Conservation (phyloP, 2,797 vertebrate genomes). For the Luscinia luscinia region DNA sequence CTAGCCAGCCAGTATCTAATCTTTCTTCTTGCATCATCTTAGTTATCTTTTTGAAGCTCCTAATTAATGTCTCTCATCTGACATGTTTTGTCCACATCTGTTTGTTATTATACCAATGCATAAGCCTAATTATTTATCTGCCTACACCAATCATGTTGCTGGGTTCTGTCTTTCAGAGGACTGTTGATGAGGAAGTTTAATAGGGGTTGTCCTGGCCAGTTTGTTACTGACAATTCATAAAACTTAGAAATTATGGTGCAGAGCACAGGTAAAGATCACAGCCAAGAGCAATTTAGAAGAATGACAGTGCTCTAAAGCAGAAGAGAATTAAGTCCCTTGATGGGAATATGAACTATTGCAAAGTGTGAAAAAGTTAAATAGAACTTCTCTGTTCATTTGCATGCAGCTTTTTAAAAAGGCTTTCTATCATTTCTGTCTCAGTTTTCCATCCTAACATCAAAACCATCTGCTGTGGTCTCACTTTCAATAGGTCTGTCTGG, state of each 20-base stretch:
- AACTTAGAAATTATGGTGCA: neutral
- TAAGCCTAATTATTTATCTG: neutral
- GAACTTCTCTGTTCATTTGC: neutral
- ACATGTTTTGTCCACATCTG: neutral
- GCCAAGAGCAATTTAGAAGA: neutral
- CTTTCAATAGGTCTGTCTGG: neutral
- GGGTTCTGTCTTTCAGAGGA: neutral
- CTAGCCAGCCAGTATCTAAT: neutral
- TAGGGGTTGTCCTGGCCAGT: neutral
- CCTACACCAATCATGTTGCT: neutral
- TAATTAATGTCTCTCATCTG: slow-evolving; percentile 38
- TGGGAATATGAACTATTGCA: neutral
- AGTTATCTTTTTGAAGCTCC: neutral
- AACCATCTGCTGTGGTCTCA: neutral
- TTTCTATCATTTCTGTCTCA: neutral
- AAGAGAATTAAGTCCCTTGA: neutral
- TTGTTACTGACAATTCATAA: neutral
- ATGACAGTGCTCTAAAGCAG: neutral
- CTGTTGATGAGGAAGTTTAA: neutral
- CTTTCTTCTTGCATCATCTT: neutral
- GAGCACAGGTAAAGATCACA: neutral
- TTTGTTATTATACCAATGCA: neutral
- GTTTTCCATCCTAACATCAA: neutral
- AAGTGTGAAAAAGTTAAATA: slow-evolving; percentile 24
- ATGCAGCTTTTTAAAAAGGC: neutral